Conservation (phyloP, 2,888 invertebrate species). For the Diaphora mendica region DNA sequence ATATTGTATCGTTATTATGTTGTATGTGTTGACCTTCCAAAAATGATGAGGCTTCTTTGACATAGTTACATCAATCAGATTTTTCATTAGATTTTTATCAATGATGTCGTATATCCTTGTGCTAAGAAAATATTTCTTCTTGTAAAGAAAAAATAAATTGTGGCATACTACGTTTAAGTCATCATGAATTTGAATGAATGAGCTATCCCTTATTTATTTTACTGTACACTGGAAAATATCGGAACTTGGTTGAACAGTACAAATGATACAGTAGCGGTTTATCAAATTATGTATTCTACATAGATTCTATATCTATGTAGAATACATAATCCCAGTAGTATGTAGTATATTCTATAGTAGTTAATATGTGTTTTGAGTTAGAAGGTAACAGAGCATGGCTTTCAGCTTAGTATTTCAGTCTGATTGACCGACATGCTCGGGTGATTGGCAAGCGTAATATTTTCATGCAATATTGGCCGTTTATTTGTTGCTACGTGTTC, state of each 20-base stretch:
- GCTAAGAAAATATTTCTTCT: not conserved
- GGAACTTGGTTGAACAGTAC: not conserved
- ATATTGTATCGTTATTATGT: not conserved
- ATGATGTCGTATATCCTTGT: not conserved
- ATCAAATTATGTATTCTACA: too few species aligned
- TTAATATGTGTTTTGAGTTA: not conserved
- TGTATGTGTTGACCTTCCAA: not conserved
- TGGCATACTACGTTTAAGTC: not conserved
- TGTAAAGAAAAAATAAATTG: not conserved
- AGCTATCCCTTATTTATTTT: not conserved
- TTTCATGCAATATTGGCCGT: conserved; percentile 31
- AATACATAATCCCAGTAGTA: too few species aligned
- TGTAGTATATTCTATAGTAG: not conserved
- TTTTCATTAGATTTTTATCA: not conserved
- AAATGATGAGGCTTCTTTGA: not conserved
- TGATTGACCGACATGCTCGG: conserved; percentile 6
- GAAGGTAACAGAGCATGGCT: not conserved
- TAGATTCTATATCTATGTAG: too few species aligned
- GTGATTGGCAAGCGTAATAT: conserved; percentile 26
- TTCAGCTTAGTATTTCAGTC: conserved; percentile 2
- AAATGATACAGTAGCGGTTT: not conserved
- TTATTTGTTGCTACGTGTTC: conserved; percentile 5
- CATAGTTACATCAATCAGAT: not conserved
- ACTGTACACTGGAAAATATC: not conserved
- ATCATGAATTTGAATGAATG: not conserved